These are phyloP conservation scores for Apodemus agrarius DNA, from an alignment of 2,797 vertebrate genomes.

Conservation along the genomic window DNA sequence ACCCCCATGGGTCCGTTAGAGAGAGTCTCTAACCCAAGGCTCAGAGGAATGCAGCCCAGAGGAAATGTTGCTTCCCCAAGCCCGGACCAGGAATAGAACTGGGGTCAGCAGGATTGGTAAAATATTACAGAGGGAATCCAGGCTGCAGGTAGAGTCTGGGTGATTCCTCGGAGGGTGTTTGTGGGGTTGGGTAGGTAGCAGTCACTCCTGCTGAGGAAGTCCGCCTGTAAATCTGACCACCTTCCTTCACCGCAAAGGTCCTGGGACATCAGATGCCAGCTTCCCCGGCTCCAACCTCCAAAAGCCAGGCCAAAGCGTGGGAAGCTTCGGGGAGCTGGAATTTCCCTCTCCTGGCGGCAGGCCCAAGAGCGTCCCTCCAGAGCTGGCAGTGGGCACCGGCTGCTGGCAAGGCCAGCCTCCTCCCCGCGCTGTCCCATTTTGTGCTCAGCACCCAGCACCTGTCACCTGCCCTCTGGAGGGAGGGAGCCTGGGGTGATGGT, in stretches of 20 bases:
- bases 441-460: not conserved
- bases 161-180: not conserved
- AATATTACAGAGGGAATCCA: not conserved
- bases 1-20: not conserved
- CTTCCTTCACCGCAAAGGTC: not conserved
- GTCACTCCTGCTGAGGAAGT: not conserved
- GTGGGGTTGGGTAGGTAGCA: not conserved
- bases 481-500: not conserved
- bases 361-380: not conserved
- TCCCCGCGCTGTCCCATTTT: not conserved
- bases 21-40: not conserved
- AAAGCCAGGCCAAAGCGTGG: not conserved
- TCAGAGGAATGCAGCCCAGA: not conserved
- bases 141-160: not conserved
- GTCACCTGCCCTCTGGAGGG: not conserved
- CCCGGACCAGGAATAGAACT: constrained; percentile 31
- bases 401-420: not conserved
- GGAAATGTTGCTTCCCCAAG: not conserved
- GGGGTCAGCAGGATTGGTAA: not conserved
- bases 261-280: not conserved
- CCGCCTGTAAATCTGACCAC: not conserved
- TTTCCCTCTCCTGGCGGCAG: constrained; percentile 3
- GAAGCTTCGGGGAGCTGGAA: not conserved
- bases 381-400: not conserved
- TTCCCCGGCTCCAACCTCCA: not conserved